Base-by-base conservation (phyloP, 2,888 invertebrate genomes). In the Kryphioiulus occultus region DNA sequence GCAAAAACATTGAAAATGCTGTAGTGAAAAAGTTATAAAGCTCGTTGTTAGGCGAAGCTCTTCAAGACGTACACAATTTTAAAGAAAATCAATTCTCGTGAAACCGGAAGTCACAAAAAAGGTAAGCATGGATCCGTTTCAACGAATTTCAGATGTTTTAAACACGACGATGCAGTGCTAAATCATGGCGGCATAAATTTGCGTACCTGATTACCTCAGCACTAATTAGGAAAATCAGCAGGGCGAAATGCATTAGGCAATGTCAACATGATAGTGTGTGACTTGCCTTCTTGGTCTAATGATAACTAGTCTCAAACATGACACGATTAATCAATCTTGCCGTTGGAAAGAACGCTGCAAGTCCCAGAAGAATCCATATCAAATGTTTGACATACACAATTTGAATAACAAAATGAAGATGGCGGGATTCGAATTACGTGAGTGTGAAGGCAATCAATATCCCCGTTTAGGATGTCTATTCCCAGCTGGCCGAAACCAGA, bases 211-310 rank as follows among this genome's bases (percentile, higher is more conserved):
- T n/a, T 22, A 68, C 68, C 68, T 68, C 68, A 10, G 68, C 68
- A 68, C 68, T 68, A 68, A 68, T 68, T 68, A 68, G 22, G 68
- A 22, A 68, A 68, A 68, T 68, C 68, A 68, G 68, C 68, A 68
- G 26, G 1, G 68, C 68, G 68, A 68, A 68, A 68, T 68, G 22
- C 68, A 26, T 26, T 26, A 68, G 22, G 26, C 68, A 68, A 26
- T 26, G 68, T 68, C 68, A 68, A 68, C 68, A 68, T 68, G 68
- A 68, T 68, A 22, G 26, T 26, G 68, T 12, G 22, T 12, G 68
- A 68, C 26, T 68, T 68, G 26, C 22, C 68, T 22, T 68, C 26
- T 68, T 68, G 68, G 68, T 68, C 68, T 68, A 68, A 22, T 68
- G 68, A 68, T 68, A 68, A 68, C 68, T 26, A 68, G 26, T 26